A percentile compares a stretch with the other conserved stretches of the same genome.
Conservation (phyloP, 2,113 vertebrate genomes). For the Perccottus glenii region DNA sequence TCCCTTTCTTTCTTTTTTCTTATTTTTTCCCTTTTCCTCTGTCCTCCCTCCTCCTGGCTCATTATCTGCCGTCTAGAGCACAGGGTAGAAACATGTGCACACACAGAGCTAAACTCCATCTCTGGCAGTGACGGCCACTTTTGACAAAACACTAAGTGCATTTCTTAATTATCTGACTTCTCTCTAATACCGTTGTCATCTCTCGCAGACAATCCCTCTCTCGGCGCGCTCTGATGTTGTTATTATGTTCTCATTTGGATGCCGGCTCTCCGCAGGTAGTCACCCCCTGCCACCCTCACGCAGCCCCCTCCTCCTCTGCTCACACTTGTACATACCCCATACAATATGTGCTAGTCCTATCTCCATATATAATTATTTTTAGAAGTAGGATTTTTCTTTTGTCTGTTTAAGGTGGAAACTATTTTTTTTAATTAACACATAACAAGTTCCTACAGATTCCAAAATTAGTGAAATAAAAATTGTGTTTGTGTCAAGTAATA, state of each 20-base stretch:
- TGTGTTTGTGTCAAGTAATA: too few relatives aligned
- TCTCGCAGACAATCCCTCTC: constrained; percentile 69
- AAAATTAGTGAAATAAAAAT: too few relatives aligned
- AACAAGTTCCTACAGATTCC: too few relatives aligned
- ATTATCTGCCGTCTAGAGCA: constrained; percentile 61
- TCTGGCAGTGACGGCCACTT: constrained; percentile 70
- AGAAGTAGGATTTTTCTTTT: too few relatives aligned
- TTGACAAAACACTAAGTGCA: constrained; percentile 79
- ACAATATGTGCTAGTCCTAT: not conserved
- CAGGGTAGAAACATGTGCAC: not conserved
- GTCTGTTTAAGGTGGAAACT: too few relatives aligned
- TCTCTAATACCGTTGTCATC: constrained; percentile 76
- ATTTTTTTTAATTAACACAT: too few relatives aligned
- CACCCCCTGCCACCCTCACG: constrained; percentile 30
- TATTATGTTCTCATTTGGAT: constrained; percentile 78
- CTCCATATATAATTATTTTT: not conserved
- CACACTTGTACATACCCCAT: constrained; percentile 21
- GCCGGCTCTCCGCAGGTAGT: constrained; percentile 76
- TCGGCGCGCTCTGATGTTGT: constrained; percentile 68
- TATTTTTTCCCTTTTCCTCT: constrained; percentile 14
- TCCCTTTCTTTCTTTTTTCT: constrained; percentile 15
- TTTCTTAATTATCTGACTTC: constrained; percentile 81
- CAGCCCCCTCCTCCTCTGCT: constrained; percentile 27
- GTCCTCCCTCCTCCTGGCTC: constrained; percentile 40
- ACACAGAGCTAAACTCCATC: constrained; percentile 44